Evolutionary conservation across 1,140 invertebrate species (phyloP).

Genomic region (Ylistrum balloti): DNA sequence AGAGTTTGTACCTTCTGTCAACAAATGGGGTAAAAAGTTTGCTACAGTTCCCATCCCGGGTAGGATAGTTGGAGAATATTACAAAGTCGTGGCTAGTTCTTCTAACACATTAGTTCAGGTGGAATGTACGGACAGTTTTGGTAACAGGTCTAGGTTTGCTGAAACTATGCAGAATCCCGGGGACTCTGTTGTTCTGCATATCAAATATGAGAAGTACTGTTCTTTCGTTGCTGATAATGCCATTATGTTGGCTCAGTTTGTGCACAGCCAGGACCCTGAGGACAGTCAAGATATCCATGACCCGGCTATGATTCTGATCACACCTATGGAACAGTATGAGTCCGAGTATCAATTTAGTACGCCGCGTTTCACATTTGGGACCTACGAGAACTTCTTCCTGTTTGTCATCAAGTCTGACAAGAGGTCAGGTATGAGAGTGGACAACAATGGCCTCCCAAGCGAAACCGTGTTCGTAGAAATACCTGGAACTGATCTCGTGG

Average conservation of each 20-base stretch:
- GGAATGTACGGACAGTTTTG: neutral
- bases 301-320: conserved; percentile 68
- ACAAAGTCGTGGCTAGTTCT: conserved; percentile 67
- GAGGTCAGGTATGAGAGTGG: conserved; percentile 57
- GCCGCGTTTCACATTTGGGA: conserved; percentile 59
- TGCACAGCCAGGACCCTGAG: conserved; percentile 46
- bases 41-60: conserved; percentile 66
- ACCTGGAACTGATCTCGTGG: conserved; percentile 57
- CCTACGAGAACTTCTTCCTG: conserved; percentile 66
- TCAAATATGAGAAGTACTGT: conserved; percentile 47
- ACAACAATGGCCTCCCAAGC: conserved; percentile 54
- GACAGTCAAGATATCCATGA: conserved; percentile 59
- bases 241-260: conserved; percentile 53
- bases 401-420: conserved; percentile 65
- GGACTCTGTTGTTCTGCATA: conserved; percentile 24
- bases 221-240: conserved; percentile 50
- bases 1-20: conserved; percentile 70
- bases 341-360: conserved; percentile 72
- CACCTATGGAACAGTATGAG: conserved; percentile 67
- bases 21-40: conserved; percentile 76
- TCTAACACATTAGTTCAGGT: conserved; percentile 62
- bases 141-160: neutral
- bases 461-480: conserved; percentile 55
- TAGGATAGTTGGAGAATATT: conserved; percentile 67
- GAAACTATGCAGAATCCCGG: conserved; percentile 49